Evolutionary conservation across 2,797 vertebrate genomes (phyloP).

Genomic region (Lithobates sylvaticus): DNA sequence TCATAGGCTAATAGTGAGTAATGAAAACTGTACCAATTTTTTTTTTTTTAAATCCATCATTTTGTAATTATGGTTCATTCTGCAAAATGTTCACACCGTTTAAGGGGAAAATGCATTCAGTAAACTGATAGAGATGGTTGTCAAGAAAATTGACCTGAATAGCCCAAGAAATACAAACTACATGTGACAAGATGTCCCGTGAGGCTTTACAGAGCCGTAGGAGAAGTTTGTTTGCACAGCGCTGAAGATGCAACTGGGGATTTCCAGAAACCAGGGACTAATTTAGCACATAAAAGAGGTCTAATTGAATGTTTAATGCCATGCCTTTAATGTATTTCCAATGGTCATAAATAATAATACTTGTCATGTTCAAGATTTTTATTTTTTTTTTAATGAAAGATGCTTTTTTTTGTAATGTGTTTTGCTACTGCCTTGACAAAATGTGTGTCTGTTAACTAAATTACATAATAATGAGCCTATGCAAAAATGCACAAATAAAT

Average conservation of each 20-base stretch:
- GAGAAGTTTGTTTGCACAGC: constrained; percentile 14
- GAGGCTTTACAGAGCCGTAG: constrained; percentile 21
- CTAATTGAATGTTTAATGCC: constrained; percentile 39
- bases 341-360: constrained; percentile 21
- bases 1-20: not conserved
- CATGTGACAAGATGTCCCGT: constrained; percentile 33
- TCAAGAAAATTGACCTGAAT: constrained; percentile 58
- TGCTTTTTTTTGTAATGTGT: too few species aligned
- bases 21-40: not conserved
- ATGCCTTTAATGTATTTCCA: constrained; percentile 23
- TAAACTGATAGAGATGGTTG: constrained; percentile 49
- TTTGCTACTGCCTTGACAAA: too few species aligned
- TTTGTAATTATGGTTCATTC: not conserved
- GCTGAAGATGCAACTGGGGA: constrained; percentile 21
- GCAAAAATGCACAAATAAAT: too few species aligned
- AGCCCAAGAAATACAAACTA: constrained; percentile 44
- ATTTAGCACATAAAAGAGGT: constrained; percentile 38
- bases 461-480: too few species aligned
- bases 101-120: constrained; percentile 13
- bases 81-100: not conserved
- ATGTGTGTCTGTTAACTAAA: too few species aligned
- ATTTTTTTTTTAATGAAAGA: too few species aligned
- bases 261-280: constrained; percentile 43
- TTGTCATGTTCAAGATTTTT: not conserved
- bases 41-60: not conserved